Evolutionary conservation across 2,797 vertebrate species (phyloP).

Genomic region (Taenioides sp.): DNA sequence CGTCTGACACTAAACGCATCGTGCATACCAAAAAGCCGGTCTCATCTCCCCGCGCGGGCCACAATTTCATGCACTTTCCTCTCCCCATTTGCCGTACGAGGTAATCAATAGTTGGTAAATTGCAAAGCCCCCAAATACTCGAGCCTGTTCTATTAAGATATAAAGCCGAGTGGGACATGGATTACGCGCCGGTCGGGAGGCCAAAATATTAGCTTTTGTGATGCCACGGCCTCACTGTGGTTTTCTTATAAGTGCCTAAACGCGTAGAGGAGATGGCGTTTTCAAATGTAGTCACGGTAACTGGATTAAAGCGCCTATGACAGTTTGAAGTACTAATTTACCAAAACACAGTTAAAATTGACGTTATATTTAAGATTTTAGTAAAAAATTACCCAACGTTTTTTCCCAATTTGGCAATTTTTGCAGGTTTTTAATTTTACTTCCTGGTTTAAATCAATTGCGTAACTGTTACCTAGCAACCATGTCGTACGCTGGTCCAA

Average conservation of each 20-base stretch:
- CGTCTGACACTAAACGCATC: constrained; percentile 57
- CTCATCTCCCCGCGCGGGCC: constrained; percentile 46
- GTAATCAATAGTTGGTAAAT: constrained; percentile 17
- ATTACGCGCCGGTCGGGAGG: background rate
- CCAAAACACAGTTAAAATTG: no score
- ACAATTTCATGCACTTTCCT: constrained; percentile 3
- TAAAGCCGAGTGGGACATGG: background rate
- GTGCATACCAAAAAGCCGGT: constrained; percentile 65
- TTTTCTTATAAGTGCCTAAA: background rate
- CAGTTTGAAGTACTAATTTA: no score
- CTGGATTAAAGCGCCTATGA: no score
- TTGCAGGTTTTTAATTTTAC: no score
- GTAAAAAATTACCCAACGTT: no score
- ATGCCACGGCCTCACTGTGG: background rate
- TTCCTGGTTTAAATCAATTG: no score
- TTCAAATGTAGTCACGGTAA: background rate
- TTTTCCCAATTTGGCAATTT: no score
- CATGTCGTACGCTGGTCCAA: no score
- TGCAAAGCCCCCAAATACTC: background rate
- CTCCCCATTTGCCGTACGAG: background rate
- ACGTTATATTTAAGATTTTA: no score
- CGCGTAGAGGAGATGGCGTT: background rate
- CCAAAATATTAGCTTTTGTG: constrained; percentile 10
- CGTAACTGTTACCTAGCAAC: no score
- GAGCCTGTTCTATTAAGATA: constrained; percentile 9